Evolutionary conservation across 1,140 invertebrate species (phyloP), one percentile per base, ranked within the genome.

Genomic region (Diorhabda elongata): DNA sequence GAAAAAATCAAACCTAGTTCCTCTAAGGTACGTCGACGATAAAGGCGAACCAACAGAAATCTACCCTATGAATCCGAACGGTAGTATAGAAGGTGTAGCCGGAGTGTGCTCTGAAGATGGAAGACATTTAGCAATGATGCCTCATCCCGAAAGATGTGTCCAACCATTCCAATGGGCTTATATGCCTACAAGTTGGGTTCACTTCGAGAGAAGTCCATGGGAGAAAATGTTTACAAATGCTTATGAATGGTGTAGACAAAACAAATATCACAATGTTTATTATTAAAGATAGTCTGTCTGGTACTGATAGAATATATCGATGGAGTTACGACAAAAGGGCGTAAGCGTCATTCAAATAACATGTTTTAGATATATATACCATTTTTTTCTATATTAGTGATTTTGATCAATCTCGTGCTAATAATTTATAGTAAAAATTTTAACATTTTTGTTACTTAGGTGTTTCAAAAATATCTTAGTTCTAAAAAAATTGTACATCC

Each of bases 51-150:
- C 91, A 2, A 97, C 96, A 0, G 88, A 91, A 81, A 74, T 74
- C 0, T 98, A 98, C 83, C 96, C 96, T 0, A 86, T 95, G 82
- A 98, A 98, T 85, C 96, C 96, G 2, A 98, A 98, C 83, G 96
- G 96, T 63, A 94, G 92, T 79, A 66, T 83, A 85, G 89, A 85
- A 65, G 93, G 93, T 41, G 87, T 98, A 65, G 96, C 96, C 58
- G 96, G 91, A 11, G 81, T 99, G 61, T 95, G 93, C 76, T 98
- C 96, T 0, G 68, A 76, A 4, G 90, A 98, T 84, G 97, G 97
- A 1, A 87, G 96, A 42, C 96, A 98, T 83, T 84, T 98, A 68
- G 97, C 96, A 0, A 90, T 99, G 85, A 99, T 99, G 97, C 97
- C 97, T 8, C 97, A 99, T 85, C 97, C 97, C 0, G 97, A 99